Evolutionary conservation across 2,888 invertebrate species (phyloP), one percentile per base, ranked within the genome.

Genomic region (Noctua janthe): DNA sequence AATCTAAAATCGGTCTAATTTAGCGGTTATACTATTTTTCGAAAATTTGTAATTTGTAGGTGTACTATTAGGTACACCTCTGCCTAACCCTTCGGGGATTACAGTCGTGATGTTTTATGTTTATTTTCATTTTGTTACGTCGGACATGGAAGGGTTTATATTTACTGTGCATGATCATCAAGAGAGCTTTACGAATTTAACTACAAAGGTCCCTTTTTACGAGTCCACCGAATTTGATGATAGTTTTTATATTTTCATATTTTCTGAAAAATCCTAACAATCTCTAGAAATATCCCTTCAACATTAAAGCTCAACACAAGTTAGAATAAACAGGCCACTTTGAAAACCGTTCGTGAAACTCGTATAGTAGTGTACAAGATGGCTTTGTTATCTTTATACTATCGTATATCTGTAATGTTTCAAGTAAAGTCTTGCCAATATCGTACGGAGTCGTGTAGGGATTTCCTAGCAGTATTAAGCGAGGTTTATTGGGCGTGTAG

Each of bases 401-500:
- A 81, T 82, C 83, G 83, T 88, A 88, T 86, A 86, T 84, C 81
- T 84, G 81, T 80, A 76, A 84, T 80, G 79, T 82, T 80, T 71
- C 83, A 71, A 85, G 90, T 85, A 90, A 90, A 90, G 86, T 88
- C 87, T 84, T 82, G 87, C 85, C 90, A 91, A 92, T 92, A 93
- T 92, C 85, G 91, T 85, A 86, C 85, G 85, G 87, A 89, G 92
- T 91, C 91, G 91, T 92, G 93, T 92, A 90, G 88, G 91, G 92
- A 92, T 94, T 94, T 93, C 92, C 92, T 91, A 91, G 90, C 91
- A 91, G 90, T 93, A 93, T 93, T 94, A 94, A 94, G 91, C 92
- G 92, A 92, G 94, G 93, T 96, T 95, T 95, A 96, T 95, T 95
- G 94, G 92, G 91, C 94, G 92, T 94, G 93, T 94, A 92, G 90